phyloP scores from a whole-genome alignment of 2,888 invertebrate genomes.

The Caenorhabditis imperialis region DNA sequence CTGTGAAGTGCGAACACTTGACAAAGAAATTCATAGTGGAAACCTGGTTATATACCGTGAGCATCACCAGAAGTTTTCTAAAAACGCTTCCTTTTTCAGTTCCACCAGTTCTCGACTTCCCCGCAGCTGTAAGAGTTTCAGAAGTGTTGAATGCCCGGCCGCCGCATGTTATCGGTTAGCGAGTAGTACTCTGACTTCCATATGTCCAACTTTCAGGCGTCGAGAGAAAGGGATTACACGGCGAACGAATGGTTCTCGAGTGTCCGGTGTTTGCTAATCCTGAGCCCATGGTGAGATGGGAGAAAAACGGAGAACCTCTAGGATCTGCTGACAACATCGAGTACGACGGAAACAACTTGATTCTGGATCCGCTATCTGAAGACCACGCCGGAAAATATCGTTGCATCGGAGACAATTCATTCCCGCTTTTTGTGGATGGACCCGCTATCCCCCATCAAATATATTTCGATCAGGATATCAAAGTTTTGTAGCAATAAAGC shows the following conservation, averaged over 20 bases:
- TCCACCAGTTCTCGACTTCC: constrained; percentile 60
- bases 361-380: constrained; percentile 35
- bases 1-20: constrained; percentile 62
- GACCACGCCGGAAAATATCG: constrained; percentile 51
- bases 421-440: constrained; percentile 61
- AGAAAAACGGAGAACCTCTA: constrained; percentile 56
- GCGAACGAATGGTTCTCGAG: constrained; percentile 48
- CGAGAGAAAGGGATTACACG: constrained; percentile 44
- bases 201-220: no score
- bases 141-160: constrained; percentile 44
- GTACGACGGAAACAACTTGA: constrained; percentile 52
- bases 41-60: constrained; percentile 60
- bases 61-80: not conserved
- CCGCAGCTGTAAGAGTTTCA: constrained; percentile 21
- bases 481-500: constrained; percentile 44
- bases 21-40: constrained; percentile 58
- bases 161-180: constrained; percentile 48
- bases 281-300: constrained; percentile 60
- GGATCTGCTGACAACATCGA: constrained; percentile 23
- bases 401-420: constrained; percentile 63
- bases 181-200: no score
- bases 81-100: constrained; percentile 36
- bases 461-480: constrained; percentile 52
- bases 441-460: constrained; percentile 55
- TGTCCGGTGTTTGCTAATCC: constrained; percentile 58